Evolutionary conservation across 2,888 invertebrate genomes (phyloP), one percentile per base, ranked within the genome.

Genomic region (Ditula angustiorana): DNA sequence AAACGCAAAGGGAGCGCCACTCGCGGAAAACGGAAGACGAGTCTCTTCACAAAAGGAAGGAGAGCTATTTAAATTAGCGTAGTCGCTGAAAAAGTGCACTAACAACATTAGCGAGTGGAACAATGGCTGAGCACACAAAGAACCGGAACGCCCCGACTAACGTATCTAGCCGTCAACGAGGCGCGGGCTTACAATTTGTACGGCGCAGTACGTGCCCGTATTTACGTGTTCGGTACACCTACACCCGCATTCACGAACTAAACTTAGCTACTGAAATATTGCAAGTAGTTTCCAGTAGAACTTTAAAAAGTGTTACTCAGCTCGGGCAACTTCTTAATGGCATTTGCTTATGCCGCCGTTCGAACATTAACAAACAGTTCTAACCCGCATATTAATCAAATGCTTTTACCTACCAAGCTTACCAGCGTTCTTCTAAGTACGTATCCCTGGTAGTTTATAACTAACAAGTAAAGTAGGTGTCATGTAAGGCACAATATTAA

Each of bases 1-100:
- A 86, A 91, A 90, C 87, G 90, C 86, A 90, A 91, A 90, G 87
- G 87, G 89, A 88, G 81, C 80, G 78, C 82, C 79, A 78, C 86
- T 88, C 85, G 86, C 86, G 88, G 92, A 85, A 90, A 92, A 87
- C 92, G 92, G 92, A 92, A 92, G 90, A 90, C 86, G 85, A 83
- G 82, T 87, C 88, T 87, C 87, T 83, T 83, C 84, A 88, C 87
- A 91, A 91, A 92, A 90, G 90, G 88, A 90, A 88, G 81, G 79
- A 86, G 86, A 89, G 88, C 85, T 90, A 92, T 92, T 92, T 91
- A 92, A 92, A 92, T 92, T 92, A 92, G 89, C 87, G 90, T 87
- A 87, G 86, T 91, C 88, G 79, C 85, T 89, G 87, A 90, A 92
- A 91, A 92, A 91, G 89, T 92, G 88, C 90, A 92, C 89, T 92